These are phyloP conservation scores for Megalurothrips usitatus DNA, from an alignment of 2,888 invertebrate species.

Conservation along the genomic window DNA sequence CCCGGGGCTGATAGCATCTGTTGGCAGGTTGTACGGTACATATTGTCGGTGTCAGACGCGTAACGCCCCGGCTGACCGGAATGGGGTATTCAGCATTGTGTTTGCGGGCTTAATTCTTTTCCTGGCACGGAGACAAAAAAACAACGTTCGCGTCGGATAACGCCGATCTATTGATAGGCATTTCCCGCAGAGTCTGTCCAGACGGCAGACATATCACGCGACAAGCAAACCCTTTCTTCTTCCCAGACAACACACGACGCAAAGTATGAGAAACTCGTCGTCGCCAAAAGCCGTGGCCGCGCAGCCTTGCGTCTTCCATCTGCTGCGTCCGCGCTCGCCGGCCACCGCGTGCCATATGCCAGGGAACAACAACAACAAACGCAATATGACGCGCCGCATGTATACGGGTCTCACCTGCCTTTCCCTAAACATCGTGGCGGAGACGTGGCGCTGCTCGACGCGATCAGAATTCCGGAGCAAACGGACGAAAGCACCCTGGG, in stretches of 20 bases:
- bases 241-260: no score
- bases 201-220: no score
- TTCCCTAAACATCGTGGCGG: not conserved
- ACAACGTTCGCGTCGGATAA: not conserved
- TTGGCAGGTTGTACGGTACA: no score
- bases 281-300: not conserved
- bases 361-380: not conserved
- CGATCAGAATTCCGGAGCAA: no score
- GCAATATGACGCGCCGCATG: not conserved
- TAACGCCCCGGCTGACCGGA: no score
- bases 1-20: no score
- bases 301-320: not conserved
- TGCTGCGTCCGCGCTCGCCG: not conserved
- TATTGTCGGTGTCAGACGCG: no score
- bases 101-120: not conserved
- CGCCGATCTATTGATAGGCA: not conserved
- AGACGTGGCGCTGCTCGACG: no score
- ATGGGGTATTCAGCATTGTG: not conserved
- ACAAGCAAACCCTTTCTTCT: no score
- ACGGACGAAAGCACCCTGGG: no score
- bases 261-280: no score
- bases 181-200: no score
- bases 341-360: not conserved
- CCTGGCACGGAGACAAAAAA: not conserved
- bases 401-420: not conserved